phyloP scores from a whole-genome alignment of 1,140 invertebrate genomes.

The Drosophila punjabiensis region DNA sequence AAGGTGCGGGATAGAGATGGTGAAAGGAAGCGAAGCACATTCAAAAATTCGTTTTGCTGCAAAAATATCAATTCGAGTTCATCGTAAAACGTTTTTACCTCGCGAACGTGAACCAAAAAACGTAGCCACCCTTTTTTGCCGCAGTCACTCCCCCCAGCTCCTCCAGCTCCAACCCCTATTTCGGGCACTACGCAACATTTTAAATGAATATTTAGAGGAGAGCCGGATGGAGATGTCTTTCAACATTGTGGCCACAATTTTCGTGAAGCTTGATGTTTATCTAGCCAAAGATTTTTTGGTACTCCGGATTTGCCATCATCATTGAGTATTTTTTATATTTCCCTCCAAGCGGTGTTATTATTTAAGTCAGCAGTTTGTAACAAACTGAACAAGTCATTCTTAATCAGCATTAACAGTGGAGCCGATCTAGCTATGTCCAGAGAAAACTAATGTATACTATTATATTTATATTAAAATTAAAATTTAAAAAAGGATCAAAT shows the following conservation, averaged over 20 bases:
- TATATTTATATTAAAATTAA: no score
- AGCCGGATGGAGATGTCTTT: conserved; percentile 19
- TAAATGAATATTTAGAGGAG: conserved; percentile 65
- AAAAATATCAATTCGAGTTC: conserved; percentile 77
- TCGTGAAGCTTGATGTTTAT: conserved; percentile 10
- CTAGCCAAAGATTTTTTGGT: conserved; percentile 3
- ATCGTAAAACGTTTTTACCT: conserved; percentile 76
- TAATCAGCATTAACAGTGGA: no score
- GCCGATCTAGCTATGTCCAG: no score
- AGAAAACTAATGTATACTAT: no score
- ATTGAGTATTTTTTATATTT: not conserved
- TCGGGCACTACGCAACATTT: conserved; percentile 53
- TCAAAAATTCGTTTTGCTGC: conserved; percentile 64
- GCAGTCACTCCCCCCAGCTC: not conserved
- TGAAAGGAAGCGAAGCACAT: conserved; percentile 45
- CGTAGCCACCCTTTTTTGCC: not conserved
- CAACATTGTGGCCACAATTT: conserved; percentile 29
- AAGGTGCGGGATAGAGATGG: conserved; percentile 6
- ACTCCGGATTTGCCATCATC: conserved; percentile 2
- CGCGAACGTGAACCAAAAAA: conserved; percentile 54
- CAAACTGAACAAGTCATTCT: no score
- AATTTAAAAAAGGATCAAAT: no score
- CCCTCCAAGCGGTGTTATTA: no score
- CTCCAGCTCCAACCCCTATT: not conserved
- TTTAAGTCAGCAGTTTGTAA: not conserved